phyloP scores from a whole-genome alignment of 2,113 vertebrate species.

The Beaufortia kweichowensis region DNA sequence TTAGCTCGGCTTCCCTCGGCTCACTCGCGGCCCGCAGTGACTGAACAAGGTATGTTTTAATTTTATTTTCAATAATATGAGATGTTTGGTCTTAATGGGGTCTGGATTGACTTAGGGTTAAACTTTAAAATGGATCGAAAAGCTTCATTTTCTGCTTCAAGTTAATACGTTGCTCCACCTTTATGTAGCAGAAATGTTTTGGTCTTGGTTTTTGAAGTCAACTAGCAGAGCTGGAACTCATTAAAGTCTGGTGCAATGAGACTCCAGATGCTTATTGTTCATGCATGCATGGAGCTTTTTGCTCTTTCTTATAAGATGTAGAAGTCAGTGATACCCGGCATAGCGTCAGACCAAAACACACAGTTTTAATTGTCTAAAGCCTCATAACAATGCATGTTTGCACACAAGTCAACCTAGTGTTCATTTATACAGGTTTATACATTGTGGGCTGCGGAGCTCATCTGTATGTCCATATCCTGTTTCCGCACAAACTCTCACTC shows the following conservation, averaged over 20 bases:
- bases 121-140: no score
- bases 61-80: not conserved
- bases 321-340: not conserved
- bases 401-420: not conserved
- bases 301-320: constrained; percentile 20
- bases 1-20: constrained; percentile 21
- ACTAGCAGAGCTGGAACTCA: constrained; percentile 40
- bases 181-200: constrained; percentile 2
- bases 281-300: constrained; percentile 25
- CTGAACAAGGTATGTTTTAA: constrained; percentile 43
- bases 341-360: constrained; percentile 16
- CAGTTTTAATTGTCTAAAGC: not conserved
- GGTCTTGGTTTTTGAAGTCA: constrained; percentile 37
- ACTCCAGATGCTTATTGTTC: constrained; percentile 42
- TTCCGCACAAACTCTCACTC: not conserved
- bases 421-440: constrained; percentile 20
- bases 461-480: not conserved
- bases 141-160: constrained; percentile 19
- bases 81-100: not conserved
- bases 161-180: not conserved
- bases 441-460: not conserved
- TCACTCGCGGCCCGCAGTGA: constrained; percentile 38
- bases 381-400: not conserved
- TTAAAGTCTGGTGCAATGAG: constrained; percentile 30
- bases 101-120: not conserved